Conservation (phyloP, 2,113 vertebrate genomes). For the Mastomys coucha region DNA sequence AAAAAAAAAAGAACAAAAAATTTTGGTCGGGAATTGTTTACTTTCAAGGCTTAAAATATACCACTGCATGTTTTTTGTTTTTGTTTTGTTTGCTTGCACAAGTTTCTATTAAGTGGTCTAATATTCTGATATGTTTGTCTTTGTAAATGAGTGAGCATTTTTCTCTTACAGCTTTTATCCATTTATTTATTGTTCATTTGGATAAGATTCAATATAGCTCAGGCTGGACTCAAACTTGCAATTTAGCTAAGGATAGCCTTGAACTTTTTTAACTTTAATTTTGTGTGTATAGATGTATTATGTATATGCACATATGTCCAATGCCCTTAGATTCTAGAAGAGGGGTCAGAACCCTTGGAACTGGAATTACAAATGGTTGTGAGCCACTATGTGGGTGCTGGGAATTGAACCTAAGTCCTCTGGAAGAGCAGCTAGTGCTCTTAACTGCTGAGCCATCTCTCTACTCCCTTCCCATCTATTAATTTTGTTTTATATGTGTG, state of each 20-base stretch:
- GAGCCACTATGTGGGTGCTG: background rate
- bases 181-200: background rate
- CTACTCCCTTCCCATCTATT: background rate
- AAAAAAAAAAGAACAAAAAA: too few species aligned
- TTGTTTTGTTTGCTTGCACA: background rate
- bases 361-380: background rate
- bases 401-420: background rate
- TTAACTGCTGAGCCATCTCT: background rate
- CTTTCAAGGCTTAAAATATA: background rate
- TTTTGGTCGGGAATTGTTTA: background rate
- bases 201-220: background rate
- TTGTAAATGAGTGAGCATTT: background rate
- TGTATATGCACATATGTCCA: background rate
- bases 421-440: background rate
- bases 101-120: background rate
- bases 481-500: background rate
- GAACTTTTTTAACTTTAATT: background rate
- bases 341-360: background rate
- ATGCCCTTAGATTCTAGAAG: background rate
- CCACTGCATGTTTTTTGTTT: background rate
- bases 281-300: background rate
- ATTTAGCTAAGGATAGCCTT: background rate
- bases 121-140: background rate
- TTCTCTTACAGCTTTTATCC: background rate
- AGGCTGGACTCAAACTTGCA: background rate